Evolutionary conservation across 2,113 vertebrate species (phyloP).

Genomic region (Pygoscelis antarcticus): DNA sequence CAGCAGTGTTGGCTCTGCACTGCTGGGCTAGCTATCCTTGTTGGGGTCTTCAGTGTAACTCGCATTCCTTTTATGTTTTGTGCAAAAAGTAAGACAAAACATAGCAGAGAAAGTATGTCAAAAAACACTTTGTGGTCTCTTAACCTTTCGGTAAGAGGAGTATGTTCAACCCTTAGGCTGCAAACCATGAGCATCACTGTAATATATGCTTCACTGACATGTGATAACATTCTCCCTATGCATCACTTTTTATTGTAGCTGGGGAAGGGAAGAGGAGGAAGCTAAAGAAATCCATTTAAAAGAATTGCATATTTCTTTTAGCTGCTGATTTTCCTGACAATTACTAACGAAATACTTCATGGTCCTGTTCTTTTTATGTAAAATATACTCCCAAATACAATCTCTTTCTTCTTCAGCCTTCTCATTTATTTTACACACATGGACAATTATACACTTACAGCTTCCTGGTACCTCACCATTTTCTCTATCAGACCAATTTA

Average conservation of each 20-base stretch:
- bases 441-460: neutral
- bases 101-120: neutral
- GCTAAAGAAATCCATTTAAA: neutral
- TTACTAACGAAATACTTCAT: slow-evolving; percentile 12
- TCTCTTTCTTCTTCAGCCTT: neutral
- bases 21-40: neutral
- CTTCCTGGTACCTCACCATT: neutral
- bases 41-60: neutral
- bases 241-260: neutral
- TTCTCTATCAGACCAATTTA: neutral
- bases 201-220: neutral
- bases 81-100: neutral
- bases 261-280: neutral
- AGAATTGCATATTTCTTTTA: neutral
- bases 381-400: slow-evolving; percentile 1
- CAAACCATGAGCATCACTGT: neutral
- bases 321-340: slow-evolving; percentile 17
- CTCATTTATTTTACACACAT: neutral
- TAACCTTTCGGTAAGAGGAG: neutral
- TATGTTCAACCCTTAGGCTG: neutral
- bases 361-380: neutral
- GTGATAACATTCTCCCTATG: neutral
- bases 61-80: neutral
- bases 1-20: neutral
- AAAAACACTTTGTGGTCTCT: neutral